Conservation (phyloP, 2,888 invertebrate species). For the Tyria jacobaeae region DNA sequence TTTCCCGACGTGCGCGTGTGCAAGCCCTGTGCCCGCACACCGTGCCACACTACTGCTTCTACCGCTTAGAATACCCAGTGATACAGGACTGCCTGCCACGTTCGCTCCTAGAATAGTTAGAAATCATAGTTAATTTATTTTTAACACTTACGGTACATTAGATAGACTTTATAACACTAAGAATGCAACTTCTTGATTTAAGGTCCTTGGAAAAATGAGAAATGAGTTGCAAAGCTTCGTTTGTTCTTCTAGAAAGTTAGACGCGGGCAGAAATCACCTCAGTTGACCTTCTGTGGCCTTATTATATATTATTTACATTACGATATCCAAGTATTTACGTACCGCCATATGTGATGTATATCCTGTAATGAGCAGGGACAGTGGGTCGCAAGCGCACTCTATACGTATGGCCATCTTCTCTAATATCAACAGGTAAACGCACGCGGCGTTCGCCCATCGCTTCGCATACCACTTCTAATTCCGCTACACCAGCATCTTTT, state of each 20-base stretch:
- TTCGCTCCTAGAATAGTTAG: conserved; percentile 63
- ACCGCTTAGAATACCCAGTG: conserved; percentile 78
- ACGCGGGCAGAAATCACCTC: not conserved
- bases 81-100: conserved; percentile 88
- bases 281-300: not conserved
- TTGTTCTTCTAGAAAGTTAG: not conserved
- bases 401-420: conserved; percentile 92
- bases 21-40: conserved; percentile 89
- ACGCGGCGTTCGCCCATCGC: conserved; percentile 92
- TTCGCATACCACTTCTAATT: conserved; percentile 94
- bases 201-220: too few species aligned
- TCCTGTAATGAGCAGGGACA: conserved; percentile 92
- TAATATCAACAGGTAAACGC: conserved; percentile 92
- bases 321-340: conserved; percentile 33
- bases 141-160: too few species aligned
- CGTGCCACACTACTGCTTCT: conserved; percentile 81
- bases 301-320: not conserved
- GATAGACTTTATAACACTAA: too few species aligned
- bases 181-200: too few species aligned
- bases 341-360: conserved; percentile 90
- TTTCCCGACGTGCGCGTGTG: conserved; percentile 90
- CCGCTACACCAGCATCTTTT: conserved; percentile 93
- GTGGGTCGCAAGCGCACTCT: conserved; percentile 94
- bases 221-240: too few species aligned
- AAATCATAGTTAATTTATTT: not conserved